Conservation (phyloP, 2,113 vertebrate species). For the Tapirus terrestris region DNA sequence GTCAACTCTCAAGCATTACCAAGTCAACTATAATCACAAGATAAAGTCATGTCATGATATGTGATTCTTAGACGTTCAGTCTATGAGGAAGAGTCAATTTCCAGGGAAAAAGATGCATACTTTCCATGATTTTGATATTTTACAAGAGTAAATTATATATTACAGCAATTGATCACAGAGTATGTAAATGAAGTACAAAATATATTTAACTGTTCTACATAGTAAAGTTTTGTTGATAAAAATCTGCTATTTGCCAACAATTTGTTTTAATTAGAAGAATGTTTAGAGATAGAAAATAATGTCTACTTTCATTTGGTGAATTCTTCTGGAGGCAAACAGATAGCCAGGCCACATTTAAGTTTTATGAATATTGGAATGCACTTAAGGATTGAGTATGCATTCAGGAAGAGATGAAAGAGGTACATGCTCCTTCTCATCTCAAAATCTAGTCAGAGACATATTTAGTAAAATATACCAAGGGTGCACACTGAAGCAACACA, state of each 20-base stretch:
- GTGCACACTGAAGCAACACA: not conserved
- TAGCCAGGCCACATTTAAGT: not conserved
- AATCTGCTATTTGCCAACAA: not conserved
- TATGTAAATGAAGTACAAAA: not conserved
- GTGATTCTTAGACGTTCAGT: not conserved
- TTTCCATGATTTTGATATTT: not conserved
- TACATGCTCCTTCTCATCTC: not conserved
- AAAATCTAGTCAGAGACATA: not conserved
- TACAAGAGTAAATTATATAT: not conserved
- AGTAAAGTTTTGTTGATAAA: not conserved
- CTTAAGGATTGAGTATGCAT: not conserved
- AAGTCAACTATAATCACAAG: not conserved
- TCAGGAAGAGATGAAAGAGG: not conserved
- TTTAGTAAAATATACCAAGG: not conserved
- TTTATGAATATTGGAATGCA: not conserved
- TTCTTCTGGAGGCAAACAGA: not conserved
- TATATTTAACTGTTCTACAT: not conserved
- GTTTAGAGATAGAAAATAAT: not conserved
- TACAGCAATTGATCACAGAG: not conserved
- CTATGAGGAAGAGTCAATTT: not conserved
- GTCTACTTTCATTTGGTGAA: not conserved
- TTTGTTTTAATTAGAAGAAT: not conserved
- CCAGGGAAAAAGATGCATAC: not conserved
- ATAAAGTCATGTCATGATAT: not conserved
- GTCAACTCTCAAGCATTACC: not conserved